Conservation (phyloP, 2,888 invertebrate species). For the Tiliacea citrago region DNA sequence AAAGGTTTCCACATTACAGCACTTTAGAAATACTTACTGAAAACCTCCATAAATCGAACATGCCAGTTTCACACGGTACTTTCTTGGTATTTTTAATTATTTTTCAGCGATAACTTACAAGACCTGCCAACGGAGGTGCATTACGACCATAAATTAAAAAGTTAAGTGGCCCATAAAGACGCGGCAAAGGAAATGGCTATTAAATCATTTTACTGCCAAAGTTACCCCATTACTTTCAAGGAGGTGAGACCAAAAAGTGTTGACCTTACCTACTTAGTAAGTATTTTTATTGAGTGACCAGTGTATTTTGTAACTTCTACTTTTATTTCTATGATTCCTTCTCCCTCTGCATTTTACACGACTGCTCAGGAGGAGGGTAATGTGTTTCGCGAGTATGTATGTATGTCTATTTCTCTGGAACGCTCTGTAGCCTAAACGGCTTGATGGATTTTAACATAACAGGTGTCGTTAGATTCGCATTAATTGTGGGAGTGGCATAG, state of each 20-base stretch:
- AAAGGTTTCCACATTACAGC: not conserved
- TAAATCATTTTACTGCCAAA: conserved; percentile 81
- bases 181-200: conserved; percentile 71
- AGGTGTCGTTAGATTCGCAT: no score
- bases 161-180: conserved; percentile 78
- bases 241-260: conserved; percentile 66
- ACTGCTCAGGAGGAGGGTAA: no score
- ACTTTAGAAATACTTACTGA: conserved; percentile 5
- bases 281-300: conserved; percentile 22
- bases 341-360: no score
- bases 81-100: conserved; percentile 50
- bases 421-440: no score
- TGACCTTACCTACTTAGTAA: conserved; percentile 40
- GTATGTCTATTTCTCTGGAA: no score
- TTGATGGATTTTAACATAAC: no score
- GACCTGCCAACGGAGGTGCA: conserved; percentile 57
- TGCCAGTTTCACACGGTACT: conserved; percentile 4
- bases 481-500: no score
- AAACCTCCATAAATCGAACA: conserved; percentile 14
- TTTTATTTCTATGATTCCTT: not conserved
- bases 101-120: conserved; percentile 33
- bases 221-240: conserved; percentile 75
- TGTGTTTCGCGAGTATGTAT: no score
- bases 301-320: not conserved
- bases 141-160: conserved; percentile 79